A percentile compares a stretch with the other conserved stretches of the same genome.
phyloP scores from a whole-genome alignment of 92 coral and sea anemone species.

The Phenganax marumi region DNA sequence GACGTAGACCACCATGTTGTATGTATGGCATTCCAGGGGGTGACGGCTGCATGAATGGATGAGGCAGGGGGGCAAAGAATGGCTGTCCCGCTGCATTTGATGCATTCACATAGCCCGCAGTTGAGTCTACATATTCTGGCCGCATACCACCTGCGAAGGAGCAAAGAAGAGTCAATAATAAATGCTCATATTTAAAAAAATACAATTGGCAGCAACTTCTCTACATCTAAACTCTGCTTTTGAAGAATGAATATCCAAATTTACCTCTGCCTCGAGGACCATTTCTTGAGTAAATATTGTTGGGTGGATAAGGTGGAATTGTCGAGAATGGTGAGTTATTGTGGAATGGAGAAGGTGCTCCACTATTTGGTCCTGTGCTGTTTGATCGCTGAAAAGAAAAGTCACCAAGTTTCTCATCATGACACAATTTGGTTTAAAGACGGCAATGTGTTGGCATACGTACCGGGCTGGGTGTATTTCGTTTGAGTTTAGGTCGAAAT shows the following conservation, averaged over 20 bases:
- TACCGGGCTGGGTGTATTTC: constrained; percentile 41
- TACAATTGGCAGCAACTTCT: not conserved
- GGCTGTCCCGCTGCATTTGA: constrained; percentile 37
- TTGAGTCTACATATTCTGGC: not conserved
- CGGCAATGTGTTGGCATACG: not conserved
- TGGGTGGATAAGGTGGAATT: constrained; percentile 13
- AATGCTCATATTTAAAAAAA: not conserved
- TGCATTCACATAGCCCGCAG: constrained; percentile 24
- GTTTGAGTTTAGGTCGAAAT: constrained; percentile 26
- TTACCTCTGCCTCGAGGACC: constrained; percentile 34
- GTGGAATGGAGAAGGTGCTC: constrained; percentile 25
- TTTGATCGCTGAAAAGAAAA: constrained; percentile 19
- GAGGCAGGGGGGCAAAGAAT: constrained; percentile 24
- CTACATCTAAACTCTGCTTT: not conserved
- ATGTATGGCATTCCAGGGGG: constrained; percentile 9
- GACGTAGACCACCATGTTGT: constrained; percentile 20
- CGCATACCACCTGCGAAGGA: not conserved
- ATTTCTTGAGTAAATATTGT: constrained; percentile 11
- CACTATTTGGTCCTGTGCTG: constrained; percentile 35
- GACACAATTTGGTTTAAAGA: not conserved
- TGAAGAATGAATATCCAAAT: not conserved
- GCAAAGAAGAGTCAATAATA: too few species aligned
- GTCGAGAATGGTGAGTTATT: not conserved
- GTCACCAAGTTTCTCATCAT: not conserved
- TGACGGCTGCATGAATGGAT: constrained; percentile 7